Base-by-base conservation (phyloP, 2,113 vertebrate genomes). In the Petrocephalus microphthalmus region DNA sequence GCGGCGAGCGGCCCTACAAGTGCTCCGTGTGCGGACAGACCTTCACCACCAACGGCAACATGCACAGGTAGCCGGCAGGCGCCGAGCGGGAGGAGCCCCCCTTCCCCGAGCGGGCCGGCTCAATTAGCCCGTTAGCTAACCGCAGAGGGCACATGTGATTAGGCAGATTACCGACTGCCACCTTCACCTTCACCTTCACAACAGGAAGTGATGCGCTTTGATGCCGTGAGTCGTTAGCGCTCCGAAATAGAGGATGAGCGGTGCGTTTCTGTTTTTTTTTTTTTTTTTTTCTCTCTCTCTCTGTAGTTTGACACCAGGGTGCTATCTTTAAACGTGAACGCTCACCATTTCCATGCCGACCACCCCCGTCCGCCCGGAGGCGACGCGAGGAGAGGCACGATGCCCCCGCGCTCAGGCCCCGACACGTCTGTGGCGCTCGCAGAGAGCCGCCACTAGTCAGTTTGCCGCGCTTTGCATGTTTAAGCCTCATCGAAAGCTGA, bases 21-120 rank as follows among this genome's bases (percentile, higher is more conserved):
- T 99, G 98, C 88, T 93, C 91, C 1, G 93, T 99, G 91, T 99
- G 98, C 56, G 95, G 96, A 84, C 98, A 99, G 94, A 98, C 98
- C n/a, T 99, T 99, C 93, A 99, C 98, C 94, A 99, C 98, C 95
- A 99, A 99, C 89, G 98, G 98, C 90, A 99, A 99, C 95, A 99
- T 99, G 98, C 98, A 99, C 97, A 97, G 98, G 98, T 99, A 93
- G 29, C 0, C 1, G 25, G 11, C 7, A 7, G 42, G 81, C 4
- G 19, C 5, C 19, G 3, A 3, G 13, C 7, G 19, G 0, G 67
- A 74, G 29, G 13, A 29, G 29, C 11, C 0, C 5, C 1, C 1
- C 5, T n/a, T n/a, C 17, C 67, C 15, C 1, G 37, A 25, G n/a
- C 2, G 3, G 3, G 60, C 11, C 3, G 60, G 60, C 10, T 64